Evolutionary conservation across 2,888 invertebrate genomes (phyloP), one percentile per base, ranked within the genome.

Genomic region (Oeneis ivallda): DNA sequence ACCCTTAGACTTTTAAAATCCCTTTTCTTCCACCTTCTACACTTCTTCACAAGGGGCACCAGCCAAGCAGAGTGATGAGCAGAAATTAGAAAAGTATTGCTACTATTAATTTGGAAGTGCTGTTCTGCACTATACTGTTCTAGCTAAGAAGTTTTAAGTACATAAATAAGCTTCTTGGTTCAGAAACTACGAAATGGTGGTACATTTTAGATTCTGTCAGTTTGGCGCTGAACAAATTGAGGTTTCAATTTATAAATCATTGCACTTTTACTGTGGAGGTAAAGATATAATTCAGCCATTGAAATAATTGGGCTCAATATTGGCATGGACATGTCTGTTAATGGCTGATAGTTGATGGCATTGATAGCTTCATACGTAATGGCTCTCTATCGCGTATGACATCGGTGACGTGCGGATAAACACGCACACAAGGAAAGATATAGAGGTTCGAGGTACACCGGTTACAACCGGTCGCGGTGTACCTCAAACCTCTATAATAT

Each of bases 371-470:
- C 37, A n/a, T 53, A 62, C 56, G 64, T 70, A 66, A 70, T 70
- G 47, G 59, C 64, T 62, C 65, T 45, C 64, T 65, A 69, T 70
- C 67, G 62, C 39, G 56, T 66, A 54, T 70, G 68, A 81, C 84
- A 84, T 79, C 79, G 77, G 72, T 82, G 85, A 71, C 69, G 69
- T 69, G 58, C 64, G 58, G 65, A 64, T 66, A 69, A 64, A 70
- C 66, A 64, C 66, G 54, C 65, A 56, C 67, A 67, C 62, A 54
- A 13, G 57, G 52, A 61, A 43, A 64, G 39, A 53, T 41, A 49
- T 19, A 49, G 41, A 17, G 32, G 65, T 39, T 62, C 50, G 65
- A 13, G 61, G 59, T 49, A 65, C 66, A 71, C 67, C 60, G 64
- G 59, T 65, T 57, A 9, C 0, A 4, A 41, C 9, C n/a, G n/a